phyloP scores from a whole-genome alignment of 2,113 vertebrate genomes.

The Colaptes auratus region DNA sequence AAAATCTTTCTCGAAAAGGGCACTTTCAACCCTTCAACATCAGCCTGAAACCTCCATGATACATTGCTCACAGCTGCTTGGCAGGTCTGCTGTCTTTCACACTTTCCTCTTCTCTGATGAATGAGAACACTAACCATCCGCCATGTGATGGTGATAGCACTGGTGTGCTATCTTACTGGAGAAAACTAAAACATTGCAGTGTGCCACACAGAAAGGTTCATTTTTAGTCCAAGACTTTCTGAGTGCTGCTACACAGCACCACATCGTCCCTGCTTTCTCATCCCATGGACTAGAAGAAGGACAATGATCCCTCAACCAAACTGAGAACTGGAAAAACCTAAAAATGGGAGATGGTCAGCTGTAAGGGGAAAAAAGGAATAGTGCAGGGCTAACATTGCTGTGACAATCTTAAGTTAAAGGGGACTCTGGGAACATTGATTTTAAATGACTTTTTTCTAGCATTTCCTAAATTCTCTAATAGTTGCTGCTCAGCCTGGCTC shows the following conservation, averaged over 20 bases:
- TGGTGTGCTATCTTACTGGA: neutral
- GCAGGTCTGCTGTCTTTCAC: neutral
- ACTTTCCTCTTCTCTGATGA: neutral
- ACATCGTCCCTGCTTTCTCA: neutral
- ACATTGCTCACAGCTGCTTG: neutral
- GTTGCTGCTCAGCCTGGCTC: neutral
- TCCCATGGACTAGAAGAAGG: neutral
- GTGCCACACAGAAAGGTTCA: neutral
- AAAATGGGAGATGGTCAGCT: neutral
- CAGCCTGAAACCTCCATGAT: neutral
- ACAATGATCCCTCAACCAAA: neutral
- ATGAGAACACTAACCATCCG: neutral
- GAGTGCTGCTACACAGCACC: neutral
- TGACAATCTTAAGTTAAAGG: neutral
- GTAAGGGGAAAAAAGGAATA: neutral
- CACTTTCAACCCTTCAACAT: neutral
- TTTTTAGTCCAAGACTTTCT: neutral
- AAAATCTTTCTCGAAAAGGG: neutral
- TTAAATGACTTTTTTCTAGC: neutral
- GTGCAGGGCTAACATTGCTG: no score
- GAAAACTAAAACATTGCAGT: neutral
- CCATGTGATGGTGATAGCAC: no score
- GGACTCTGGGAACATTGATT: neutral
- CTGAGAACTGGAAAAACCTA: neutral
- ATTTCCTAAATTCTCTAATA: neutral